Percentiles rank a stretch among this genome's conserved stretches.
Evolutionary conservation across 2,113 vertebrate genomes (phyloP).

Genomic region (Notechis scutatus): DNA sequence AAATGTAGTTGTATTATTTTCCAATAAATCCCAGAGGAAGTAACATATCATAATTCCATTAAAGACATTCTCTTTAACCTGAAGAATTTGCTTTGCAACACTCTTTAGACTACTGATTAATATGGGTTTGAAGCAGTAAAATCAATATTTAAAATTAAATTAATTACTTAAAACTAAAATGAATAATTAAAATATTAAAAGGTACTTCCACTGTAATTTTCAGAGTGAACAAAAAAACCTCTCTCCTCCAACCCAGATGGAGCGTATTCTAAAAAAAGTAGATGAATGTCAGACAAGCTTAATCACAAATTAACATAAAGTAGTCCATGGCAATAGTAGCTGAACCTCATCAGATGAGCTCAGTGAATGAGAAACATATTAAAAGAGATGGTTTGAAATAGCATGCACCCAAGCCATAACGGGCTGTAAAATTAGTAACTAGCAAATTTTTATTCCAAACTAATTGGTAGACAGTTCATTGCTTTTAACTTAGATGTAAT

Average conservation of each 20-base stretch:
- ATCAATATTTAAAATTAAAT: neutral
- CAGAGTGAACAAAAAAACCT: neutral
- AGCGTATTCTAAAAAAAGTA: neutral
- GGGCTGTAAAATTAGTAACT: neutral
- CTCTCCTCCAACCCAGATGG: neutral
- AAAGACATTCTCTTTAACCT: neutral
- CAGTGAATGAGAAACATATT: neutral
- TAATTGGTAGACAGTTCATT: neutral
- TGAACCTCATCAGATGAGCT: neutral
- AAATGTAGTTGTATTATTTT: neutral
- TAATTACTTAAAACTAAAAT: neutral
- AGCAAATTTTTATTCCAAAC: neutral
- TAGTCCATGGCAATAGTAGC: neutral
- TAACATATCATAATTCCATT: neutral
- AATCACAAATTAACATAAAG: neutral
- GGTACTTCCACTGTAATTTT: neutral
- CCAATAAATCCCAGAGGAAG: neutral
- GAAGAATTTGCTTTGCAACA: neutral
- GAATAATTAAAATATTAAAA: neutral
- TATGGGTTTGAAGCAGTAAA: neutral
- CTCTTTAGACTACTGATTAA: neutral
- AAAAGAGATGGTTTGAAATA: neutral
- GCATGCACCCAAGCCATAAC: neutral
- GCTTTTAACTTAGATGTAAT: neutral
- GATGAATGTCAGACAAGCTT: neutral